These are phyloP conservation scores for Dilophus febrilis DNA, from an alignment of 2,888 invertebrate genomes.

Conservation along the genomic window DNA sequence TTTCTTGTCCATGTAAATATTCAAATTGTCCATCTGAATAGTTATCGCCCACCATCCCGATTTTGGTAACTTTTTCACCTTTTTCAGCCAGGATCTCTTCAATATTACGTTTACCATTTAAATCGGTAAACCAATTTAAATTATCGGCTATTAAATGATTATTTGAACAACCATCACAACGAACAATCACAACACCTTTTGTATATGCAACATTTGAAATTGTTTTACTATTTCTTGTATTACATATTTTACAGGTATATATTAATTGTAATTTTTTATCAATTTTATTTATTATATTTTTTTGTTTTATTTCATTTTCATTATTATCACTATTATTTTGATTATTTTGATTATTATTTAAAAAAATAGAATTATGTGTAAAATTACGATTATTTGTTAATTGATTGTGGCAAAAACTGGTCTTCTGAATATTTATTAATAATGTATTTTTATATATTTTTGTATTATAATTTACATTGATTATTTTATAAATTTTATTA, in stretches of 20 bases:
- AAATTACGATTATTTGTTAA: no score
- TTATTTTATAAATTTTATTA: no score
- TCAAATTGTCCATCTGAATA: no score
- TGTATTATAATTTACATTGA: no score
- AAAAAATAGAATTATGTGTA: no score
- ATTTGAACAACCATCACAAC: constrained; percentile 72
- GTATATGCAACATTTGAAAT: constrained; percentile 76
- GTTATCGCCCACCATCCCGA: constrained; percentile 22
- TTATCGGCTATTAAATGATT: constrained; percentile 94
- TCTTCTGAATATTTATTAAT: no score
- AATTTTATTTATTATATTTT: constrained; percentile 13
- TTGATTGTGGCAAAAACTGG: no score
- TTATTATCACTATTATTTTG: no score
- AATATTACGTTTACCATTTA: constrained; percentile 63
- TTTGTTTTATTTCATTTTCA: no score
- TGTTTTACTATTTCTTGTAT: constrained; percentile 52
- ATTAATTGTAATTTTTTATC: constrained; percentile 47
- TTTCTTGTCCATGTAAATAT: no score
- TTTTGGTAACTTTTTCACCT: constrained; percentile 61
- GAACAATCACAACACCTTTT: constrained; percentile 82
- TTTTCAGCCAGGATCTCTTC: constrained; percentile 77
- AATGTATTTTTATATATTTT: no score
- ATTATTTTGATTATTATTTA: no score
- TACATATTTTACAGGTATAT: constrained; percentile 84
- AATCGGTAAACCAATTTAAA: constrained; percentile 80